Conservation (phyloP, 2,888 invertebrate species). For the Unio delphinus region DNA sequence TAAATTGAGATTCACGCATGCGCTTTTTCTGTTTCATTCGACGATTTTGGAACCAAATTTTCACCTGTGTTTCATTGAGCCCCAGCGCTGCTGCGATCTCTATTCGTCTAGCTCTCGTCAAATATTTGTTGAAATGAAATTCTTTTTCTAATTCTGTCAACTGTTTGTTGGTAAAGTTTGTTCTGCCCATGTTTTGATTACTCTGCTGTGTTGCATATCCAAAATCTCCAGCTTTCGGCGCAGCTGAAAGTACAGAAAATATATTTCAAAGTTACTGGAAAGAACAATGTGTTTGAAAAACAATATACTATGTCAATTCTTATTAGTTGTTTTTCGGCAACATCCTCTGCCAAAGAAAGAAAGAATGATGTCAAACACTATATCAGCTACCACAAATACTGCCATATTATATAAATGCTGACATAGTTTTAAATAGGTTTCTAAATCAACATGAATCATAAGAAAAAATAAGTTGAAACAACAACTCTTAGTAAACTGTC, state of each 20-base stretch:
- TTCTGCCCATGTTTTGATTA: slow-evolving; percentile 79
- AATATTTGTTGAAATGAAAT: slow-evolving; percentile 99
- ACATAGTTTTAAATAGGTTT: too few species aligned
- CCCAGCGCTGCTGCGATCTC: slow-evolving; percentile 97
- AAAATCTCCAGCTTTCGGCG: slow-evolving; percentile 39
- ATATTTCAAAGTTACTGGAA: not conserved
- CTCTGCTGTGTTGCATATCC: slow-evolving; percentile 42
- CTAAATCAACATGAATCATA: too few species aligned
- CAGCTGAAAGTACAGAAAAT: slow-evolving; percentile 24
- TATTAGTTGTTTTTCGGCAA: too few species aligned
- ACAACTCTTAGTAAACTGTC: too few species aligned
- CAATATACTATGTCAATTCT: too few species aligned
- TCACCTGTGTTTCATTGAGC: slow-evolving; percentile 91
- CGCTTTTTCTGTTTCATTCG: slow-evolving; percentile 72
- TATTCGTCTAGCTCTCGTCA: slow-evolving; percentile 95
- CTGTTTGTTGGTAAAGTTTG: slow-evolving; percentile 99
- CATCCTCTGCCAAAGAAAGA: too few species aligned
- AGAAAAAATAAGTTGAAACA: too few species aligned
- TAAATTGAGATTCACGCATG: slow-evolving; percentile 66
- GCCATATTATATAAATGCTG: too few species aligned
- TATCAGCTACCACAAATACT: too few species aligned
- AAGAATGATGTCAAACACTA: too few species aligned
- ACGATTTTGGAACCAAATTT: slow-evolving; percentile 73
- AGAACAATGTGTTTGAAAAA: too few species aligned
- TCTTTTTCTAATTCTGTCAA: slow-evolving; percentile 99